Conservation (phyloP, 1,140 invertebrate genomes). For the Zaprionus lachaisei region DNA sequence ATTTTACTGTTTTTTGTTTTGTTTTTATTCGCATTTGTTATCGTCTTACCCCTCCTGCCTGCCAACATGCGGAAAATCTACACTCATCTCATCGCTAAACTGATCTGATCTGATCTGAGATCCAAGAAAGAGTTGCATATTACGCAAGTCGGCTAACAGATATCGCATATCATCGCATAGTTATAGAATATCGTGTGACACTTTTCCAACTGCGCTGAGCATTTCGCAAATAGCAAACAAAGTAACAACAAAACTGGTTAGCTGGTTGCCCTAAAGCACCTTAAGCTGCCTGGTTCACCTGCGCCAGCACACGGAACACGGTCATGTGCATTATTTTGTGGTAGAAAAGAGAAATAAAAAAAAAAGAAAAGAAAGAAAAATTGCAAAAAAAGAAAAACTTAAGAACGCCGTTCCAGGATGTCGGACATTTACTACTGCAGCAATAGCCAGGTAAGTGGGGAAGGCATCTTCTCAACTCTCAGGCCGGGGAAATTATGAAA, state of each 20-base stretch:
- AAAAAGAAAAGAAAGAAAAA: neutral
- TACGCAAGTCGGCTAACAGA: conserved; percentile 25
- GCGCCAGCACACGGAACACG: conserved; percentile 28
- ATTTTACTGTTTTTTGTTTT: conserved; percentile 45
- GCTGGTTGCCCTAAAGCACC: conserved; percentile 28
- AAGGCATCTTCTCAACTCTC: neutral
- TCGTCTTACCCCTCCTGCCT: conserved; percentile 42
- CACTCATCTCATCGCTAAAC: conserved; percentile 53
- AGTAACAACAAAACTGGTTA: conserved; percentile 59
- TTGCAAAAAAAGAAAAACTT: conserved; percentile 3
- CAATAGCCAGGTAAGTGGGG: conserved; percentile 63
- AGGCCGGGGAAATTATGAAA: neutral
- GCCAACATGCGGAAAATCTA: conserved; percentile 48
- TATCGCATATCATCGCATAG: conserved; percentile 5
- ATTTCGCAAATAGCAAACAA: conserved; percentile 1
- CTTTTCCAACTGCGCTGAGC: conserved; percentile 21
- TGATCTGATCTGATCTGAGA: conserved; percentile 21
- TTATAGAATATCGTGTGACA: conserved; percentile 30
- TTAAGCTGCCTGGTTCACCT: conserved; percentile 24
- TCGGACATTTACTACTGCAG: conserved; percentile 80
- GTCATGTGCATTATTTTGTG: conserved; percentile 46
- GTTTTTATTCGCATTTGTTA: conserved; percentile 48
- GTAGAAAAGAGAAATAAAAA: neutral
- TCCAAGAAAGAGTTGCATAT: conserved; percentile 13
- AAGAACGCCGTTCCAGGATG: conserved; percentile 58